Evolutionary conservation across 2,113 vertebrate genomes (phyloP), one percentile per base, ranked within the genome.

Genomic region (Xiphophorus hellerii): DNA sequence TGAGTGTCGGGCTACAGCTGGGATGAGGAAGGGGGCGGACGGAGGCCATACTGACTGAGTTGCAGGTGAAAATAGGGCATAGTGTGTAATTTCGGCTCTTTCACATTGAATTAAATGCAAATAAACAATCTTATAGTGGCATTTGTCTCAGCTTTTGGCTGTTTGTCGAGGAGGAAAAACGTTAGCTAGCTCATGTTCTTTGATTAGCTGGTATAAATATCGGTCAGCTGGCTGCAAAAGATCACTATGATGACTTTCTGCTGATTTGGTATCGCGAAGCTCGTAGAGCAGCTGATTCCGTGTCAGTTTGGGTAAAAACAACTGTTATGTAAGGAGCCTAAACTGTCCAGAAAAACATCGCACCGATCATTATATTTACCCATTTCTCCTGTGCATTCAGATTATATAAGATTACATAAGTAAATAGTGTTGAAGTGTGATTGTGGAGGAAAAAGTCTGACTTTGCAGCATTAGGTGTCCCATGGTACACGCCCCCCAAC

Each of bases 401-500:
- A 29, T n/a, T 5, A 14, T 63, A n/a, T n/a, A n/a, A 2, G 5
- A n/a, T 58, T 58, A 58, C 20, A 58, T 25, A n/a, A n/a, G 14
- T 5, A 51, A 51, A 51, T 22, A 51, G 51, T 58, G 17, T 20
- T 5, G 2, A n/a, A 9, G 1, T 35, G 37, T 66, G 31, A 70
- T 77, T n/a, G 22, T 25, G 31, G 14, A 15, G 1, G 5, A 1
- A 66, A 35, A 64, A 78, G 35, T 48, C n/a, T 64, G 80, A 85
- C 69, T 84, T 87, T 81, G 75, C 81, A 79, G 81, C 63, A 74
- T 61, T 66, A 68, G 76, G 69, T 83, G 51, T 87, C 58, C 63
- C 51, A 69, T 73, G 91, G 92, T 90, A 93, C 93, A 94, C 93
- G 92, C 94, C 93, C 93, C 93, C 90, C 90, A 88, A 71, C 69